Evolutionary conservation across 2,888 invertebrate species (phyloP).

Genomic region (Anticlea derivata): DNA sequence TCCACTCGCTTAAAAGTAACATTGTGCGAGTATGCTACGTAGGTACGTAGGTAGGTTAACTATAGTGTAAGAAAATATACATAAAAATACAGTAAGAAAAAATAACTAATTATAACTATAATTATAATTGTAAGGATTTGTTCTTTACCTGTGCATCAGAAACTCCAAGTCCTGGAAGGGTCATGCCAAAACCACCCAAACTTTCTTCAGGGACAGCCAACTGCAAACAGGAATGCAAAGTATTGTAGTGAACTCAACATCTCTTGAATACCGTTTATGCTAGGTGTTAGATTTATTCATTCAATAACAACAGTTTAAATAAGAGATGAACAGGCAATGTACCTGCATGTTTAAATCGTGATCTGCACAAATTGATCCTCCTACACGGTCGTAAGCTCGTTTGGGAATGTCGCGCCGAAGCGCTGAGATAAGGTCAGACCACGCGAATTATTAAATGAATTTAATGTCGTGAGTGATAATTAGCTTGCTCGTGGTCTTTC

Average conservation of each 20-base stretch:
- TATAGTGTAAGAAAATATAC: too few species aligned
- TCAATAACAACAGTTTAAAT: not conserved
- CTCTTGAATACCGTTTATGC: too few species aligned
- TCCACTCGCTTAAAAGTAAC: too few species aligned
- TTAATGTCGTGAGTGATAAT: constrained; percentile 34
- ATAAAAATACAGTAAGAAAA: too few species aligned
- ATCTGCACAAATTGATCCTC: constrained; percentile 30
- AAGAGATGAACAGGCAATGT: not conserved
- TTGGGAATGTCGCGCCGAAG: constrained; percentile 32
- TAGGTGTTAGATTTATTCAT: constrained; percentile 4
- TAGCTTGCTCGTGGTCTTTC: constrained; percentile 17
- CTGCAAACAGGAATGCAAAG: constrained; percentile 38
- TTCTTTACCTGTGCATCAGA: constrained; percentile 84
- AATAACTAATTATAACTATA: too few species aligned
- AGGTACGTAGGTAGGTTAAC: too few species aligned
- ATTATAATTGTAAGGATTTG: not conserved
- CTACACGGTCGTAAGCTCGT: constrained; percentile 24
- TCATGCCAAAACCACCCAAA: constrained; percentile 46
- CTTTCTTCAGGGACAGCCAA: constrained; percentile 48
- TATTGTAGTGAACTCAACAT: too few species aligned
- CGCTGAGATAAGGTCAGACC: constrained; percentile 25
- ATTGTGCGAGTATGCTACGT: too few species aligned
- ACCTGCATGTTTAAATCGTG: constrained; percentile 29
- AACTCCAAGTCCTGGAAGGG: constrained; percentile 76
- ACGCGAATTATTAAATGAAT: constrained; percentile 34